Evolutionary conservation across 2,113 vertebrate genomes (phyloP).

Genomic region (Colius striatus): DNA sequence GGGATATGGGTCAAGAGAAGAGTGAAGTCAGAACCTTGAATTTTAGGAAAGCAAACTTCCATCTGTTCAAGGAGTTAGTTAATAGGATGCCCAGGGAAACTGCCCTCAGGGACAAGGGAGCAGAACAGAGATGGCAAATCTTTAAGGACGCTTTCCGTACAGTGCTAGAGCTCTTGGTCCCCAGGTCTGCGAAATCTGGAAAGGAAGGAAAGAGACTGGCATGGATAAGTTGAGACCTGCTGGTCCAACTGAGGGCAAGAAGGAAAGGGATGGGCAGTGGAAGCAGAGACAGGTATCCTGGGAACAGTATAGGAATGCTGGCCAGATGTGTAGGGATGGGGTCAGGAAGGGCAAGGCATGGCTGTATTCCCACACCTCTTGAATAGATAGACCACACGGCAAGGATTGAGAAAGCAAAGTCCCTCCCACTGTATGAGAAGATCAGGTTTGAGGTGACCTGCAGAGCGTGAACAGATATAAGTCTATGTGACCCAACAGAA

Average conservation of each 20-base stretch:
- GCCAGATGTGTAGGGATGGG: not conserved
- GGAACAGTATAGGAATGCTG: too few species aligned
- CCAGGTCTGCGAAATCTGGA: not conserved
- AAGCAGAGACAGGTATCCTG: too few species aligned
- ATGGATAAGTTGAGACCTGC: too few species aligned
- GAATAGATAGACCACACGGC: not conserved
- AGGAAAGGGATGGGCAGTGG: too few species aligned
- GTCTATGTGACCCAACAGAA: not conserved
- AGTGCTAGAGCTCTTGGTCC: too few species aligned
- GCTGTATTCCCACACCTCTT: not conserved
- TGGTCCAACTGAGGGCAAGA: too few species aligned
- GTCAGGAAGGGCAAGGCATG: not conserved
- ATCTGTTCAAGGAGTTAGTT: too few species aligned
- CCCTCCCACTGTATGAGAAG: not conserved
- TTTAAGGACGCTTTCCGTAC: not conserved
- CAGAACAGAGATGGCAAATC: not conserved
- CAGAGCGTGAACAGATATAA: not conserved
- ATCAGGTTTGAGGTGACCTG: not conserved
- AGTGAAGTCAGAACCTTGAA: too few species aligned
- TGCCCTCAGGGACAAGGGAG: not conserved
- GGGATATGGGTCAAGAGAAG: too few species aligned
- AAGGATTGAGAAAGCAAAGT: not conserved
- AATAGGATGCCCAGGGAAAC: too few species aligned
- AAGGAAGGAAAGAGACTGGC: too few species aligned
- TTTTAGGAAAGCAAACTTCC: too few species aligned